Base-by-base conservation (phyloP, 2,113 vertebrate genomes). In the Ceyx cyanopectus region DNA sequence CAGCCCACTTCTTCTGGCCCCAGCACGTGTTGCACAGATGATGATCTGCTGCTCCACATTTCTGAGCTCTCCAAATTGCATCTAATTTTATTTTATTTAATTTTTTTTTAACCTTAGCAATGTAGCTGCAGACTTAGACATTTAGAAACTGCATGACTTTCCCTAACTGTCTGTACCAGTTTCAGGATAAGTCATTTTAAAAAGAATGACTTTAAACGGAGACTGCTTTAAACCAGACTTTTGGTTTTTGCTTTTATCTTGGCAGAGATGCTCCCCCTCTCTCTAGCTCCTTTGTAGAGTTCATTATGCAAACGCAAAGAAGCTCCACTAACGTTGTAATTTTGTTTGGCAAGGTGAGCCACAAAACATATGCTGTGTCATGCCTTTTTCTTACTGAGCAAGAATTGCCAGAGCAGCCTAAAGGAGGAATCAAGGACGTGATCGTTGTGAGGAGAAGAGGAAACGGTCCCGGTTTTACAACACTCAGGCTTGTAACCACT, bases 71-170 rank as follows among this genome's bases (percentile, higher is more conserved):
- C 50, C 5, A 63, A 87, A 76, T 23, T 67, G 63, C 46, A 48
- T 69, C 34, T 29, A 7, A 37, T 37, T 37, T 37, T 37, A 37
- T 37, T 37, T 37, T 10, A 9, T 37, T 37, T 65, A 56, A 87
- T 56, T 56, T 56, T 68, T 51, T 79, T 45, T 65, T n/a, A 54
- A 77, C 63, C 57, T 92, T 62, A 87, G 75, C 60, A 89, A 56
- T 6, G n/a, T 87, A 87, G 51, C 57, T 87, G 81, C 72, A 91
- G 65, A 91, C 61, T 80, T 89, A 96, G 81, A 68, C 79, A 78
- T 96, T 95, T 90, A 92, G 94, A 96, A 95, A 96, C 92, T 83
- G 32, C 82, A 57, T 81, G 89, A 93, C 95, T 96, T 96, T 96
- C 85, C 61, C 91, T 83, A 96, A 94, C 88, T 91, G 89, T 85